Evolutionary conservation across 2,797 vertebrate species (phyloP).

Genomic region (Aeoliscus strigatus): DNA sequence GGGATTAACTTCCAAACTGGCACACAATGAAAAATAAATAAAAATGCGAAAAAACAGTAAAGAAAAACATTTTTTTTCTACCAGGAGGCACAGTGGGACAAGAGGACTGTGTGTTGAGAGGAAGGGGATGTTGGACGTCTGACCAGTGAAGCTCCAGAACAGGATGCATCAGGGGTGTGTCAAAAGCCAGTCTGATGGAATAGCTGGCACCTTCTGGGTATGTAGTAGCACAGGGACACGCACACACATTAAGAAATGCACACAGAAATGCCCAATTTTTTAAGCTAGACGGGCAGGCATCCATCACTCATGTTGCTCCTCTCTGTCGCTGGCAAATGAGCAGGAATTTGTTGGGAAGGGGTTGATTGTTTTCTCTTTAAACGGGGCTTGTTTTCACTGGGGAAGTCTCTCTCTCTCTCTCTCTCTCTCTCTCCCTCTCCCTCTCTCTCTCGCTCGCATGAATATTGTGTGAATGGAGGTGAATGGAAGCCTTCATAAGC

Average conservation of each 20-base stretch:
- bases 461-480: conserved; percentile 66
- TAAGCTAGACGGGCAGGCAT: conserved; percentile 52
- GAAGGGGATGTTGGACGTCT: conserved; percentile 48
- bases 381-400: conserved; percentile 61
- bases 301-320: conserved; percentile 47
- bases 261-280: conserved; percentile 17
- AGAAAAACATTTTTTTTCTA: no score
- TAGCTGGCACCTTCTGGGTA: conserved; percentile 41
- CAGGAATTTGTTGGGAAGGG: conserved; percentile 61
- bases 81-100: no score
- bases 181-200: conserved; percentile 48
- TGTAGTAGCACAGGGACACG: conserved; percentile 28
- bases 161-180: no score
- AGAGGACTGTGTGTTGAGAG: conserved; percentile 35
- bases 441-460: no score
- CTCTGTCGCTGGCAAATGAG: conserved; percentile 47
- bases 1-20: conserved; percentile 16
- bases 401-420: no score
- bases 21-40: conserved; percentile 8
- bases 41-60: no score
- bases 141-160: conserved; percentile 53
- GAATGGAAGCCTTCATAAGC: conserved; percentile 70
- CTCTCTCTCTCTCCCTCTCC: no score
- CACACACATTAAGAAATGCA: no score
- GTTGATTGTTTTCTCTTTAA: conserved; percentile 74